Evolutionary conservation across 1,140 invertebrate species (phyloP).

Genomic region (Bilobella aurantiaca): DNA sequence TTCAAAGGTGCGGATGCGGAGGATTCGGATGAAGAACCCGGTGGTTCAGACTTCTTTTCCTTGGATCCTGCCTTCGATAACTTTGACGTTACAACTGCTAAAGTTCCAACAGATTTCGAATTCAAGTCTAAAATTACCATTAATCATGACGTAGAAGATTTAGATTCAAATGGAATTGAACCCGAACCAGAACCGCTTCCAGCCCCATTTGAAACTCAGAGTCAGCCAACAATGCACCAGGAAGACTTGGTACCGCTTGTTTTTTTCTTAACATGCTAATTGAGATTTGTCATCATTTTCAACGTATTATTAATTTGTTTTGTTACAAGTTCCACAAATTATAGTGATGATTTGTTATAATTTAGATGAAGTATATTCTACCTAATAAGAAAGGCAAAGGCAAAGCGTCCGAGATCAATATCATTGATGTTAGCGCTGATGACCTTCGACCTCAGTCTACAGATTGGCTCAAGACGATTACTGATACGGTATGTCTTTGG

Average conservation of each 20-base stretch:
- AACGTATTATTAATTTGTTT: too few species aligned
- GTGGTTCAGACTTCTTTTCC: slow-evolving; percentile 37
- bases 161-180: background rate
- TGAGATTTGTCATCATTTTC: too few species aligned
- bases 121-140: background rate
- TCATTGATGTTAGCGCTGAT: slow-evolving; percentile 74
- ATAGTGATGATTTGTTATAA: background rate
- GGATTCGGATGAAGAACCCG: slow-evolving; percentile 42
- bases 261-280: too few species aligned
- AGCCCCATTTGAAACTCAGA: background rate
- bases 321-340: too few species aligned
- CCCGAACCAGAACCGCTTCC: background rate
- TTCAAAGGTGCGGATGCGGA: slow-evolving; percentile 41
- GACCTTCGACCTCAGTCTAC: slow-evolving; percentile 66
- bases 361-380: slow-evolving; percentile 29
- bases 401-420: slow-evolving; percentile 46
- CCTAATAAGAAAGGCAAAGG: slow-evolving; percentile 44
- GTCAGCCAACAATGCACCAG: too few species aligned
- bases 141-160: background rate
- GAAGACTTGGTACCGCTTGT: too few species aligned
- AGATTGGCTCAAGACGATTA: slow-evolving; percentile 63
- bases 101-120: background rate
- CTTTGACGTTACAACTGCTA: background rate
- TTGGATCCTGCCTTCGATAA: slow-evolving; percentile 16
- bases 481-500: slow-evolving; percentile 24